These are phyloP conservation scores for Neoascia interrupta DNA, from an alignment of 2,888 invertebrate species.

Conservation along the genomic window DNA sequence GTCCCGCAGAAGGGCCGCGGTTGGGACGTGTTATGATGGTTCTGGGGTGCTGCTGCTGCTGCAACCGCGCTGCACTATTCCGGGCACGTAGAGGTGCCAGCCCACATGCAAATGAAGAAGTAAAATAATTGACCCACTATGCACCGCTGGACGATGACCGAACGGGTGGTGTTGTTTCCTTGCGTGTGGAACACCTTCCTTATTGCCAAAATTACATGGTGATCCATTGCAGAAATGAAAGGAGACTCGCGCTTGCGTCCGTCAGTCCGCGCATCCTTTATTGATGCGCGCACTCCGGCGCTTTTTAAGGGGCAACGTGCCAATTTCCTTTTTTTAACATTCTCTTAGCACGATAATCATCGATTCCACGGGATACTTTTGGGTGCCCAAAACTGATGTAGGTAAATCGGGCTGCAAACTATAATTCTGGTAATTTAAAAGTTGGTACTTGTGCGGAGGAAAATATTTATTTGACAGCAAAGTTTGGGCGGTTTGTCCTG, in stretches of 20 bases:
- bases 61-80: constrained; percentile 33
- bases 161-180: constrained; percentile 21
- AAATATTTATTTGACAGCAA: constrained; percentile 53
- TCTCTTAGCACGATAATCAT: constrained; percentile 23
- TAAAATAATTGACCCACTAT: constrained; percentile 63
- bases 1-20: constrained; percentile 4
- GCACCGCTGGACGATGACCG: neutral
- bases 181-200: constrained; percentile 50
- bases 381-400: constrained; percentile 47
- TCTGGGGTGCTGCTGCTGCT: neutral
- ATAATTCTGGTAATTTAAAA: constrained; percentile 41
- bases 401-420: constrained; percentile 52
- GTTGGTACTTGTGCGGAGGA: constrained; percentile 4
- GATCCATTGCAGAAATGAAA: constrained; percentile 39
- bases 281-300: neutral
- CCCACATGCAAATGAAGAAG: constrained; percentile 68
- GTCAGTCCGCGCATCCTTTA: neutral
- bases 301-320: constrained; percentile 19
- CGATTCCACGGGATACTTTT: constrained; percentile 44
- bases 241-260: neutral
- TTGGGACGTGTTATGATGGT: neutral
- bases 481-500: too few relatives aligned
- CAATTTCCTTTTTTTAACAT: constrained; percentile 25
- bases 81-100: constrained; percentile 49
- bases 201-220: constrained; percentile 61